Conservation (phyloP, 1,140 invertebrate genomes). For the Dinothrombium tinctorium region DNA sequence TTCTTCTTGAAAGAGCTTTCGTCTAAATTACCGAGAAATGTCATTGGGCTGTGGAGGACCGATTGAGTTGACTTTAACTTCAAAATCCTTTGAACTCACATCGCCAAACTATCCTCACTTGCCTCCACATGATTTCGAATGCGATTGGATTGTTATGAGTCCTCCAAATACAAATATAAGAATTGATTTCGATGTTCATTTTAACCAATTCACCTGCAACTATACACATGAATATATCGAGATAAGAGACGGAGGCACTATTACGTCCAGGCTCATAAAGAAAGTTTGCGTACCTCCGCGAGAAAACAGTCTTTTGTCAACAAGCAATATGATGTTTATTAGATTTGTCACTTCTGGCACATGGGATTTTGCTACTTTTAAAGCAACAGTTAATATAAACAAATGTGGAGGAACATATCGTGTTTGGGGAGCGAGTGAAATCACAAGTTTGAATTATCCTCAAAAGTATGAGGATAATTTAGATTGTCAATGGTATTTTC, state of each 20-base stretch:
- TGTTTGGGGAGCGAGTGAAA: slow-evolving; percentile 15
- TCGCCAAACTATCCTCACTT: slow-evolving; percentile 54
- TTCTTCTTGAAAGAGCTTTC: slow-evolving; percentile 25
- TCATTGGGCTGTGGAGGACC: slow-evolving; percentile 34
- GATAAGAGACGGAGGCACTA: slow-evolving; percentile 46
- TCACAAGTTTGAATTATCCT: slow-evolving; percentile 56
- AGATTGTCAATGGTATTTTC: slow-evolving; percentile 36
- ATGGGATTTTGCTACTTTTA: slow-evolving; percentile 49
- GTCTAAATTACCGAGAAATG: slow-evolving; percentile 31
- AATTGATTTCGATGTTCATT: slow-evolving; percentile 44
- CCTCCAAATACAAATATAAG: slow-evolving; percentile 38
- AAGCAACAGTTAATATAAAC: slow-evolving; percentile 36
- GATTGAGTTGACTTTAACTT: slow-evolving; percentile 17
- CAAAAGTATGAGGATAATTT: slow-evolving; percentile 36
- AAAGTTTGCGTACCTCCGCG: slow-evolving; percentile 31
- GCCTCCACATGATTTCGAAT: slow-evolving; percentile 47
- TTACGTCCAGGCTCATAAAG: slow-evolving; percentile 32
- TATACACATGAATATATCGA: slow-evolving; percentile 37
- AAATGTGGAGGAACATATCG: slow-evolving; percentile 23
- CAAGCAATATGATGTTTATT: slow-evolving; percentile 39
- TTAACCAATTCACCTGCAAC: slow-evolving; percentile 4
- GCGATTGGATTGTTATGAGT: slow-evolving; percentile 45
- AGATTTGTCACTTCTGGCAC: slow-evolving; percentile 40
- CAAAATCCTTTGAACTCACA: slow-evolving; percentile 13
- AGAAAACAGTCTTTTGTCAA: slow-evolving; percentile 28